A percentile compares a stretch with the other conserved stretches of the same genome.
Conservation (phyloP, 1,140 invertebrate genomes). For the Eumaeus atala region DNA sequence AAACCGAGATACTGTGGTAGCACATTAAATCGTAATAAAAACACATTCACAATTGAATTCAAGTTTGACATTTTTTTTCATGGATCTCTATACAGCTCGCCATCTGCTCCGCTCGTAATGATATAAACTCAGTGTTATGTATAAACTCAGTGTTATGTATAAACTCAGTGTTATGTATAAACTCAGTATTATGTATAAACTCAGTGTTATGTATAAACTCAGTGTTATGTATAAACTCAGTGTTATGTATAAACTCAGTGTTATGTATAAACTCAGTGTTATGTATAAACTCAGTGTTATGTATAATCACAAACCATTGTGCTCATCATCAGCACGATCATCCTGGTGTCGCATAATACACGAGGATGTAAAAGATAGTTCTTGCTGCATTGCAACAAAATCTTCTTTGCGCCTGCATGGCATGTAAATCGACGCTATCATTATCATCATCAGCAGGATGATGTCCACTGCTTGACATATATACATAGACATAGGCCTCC, state of each 20-base stretch:
- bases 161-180: constrained; percentile 27
- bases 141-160: constrained; percentile 26
- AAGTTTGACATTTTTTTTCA: constrained; percentile 33
- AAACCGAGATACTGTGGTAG: constrained; percentile 29
- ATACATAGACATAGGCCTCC: too few species aligned
- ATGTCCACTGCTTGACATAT: too few species aligned
- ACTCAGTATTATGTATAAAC: too few species aligned
- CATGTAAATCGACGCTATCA: too few species aligned
- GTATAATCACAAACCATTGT: constrained; percentile 27
- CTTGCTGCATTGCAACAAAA: too few species aligned
- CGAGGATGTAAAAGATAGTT: too few species aligned
- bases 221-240: constrained; percentile 26
- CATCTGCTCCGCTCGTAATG: constrained; percentile 27
- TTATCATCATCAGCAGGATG: too few species aligned
- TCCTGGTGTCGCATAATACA: too few species aligned
- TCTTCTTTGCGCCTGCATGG: too few species aligned
- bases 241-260: constrained; percentile 27
- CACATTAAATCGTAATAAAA: constrained; percentile 36
- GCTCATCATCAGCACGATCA: constrained; percentile 16
- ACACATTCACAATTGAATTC: constrained; percentile 36
- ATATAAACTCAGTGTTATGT: constrained; percentile 23
- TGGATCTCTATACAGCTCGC: constrained; percentile 24
- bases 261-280: constrained; percentile 26
- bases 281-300: constrained; percentile 23
- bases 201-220: constrained; percentile 28